phyloP scores from a whole-genome alignment of 2,888 invertebrate species.

The Octonoba sinensis region DNA sequence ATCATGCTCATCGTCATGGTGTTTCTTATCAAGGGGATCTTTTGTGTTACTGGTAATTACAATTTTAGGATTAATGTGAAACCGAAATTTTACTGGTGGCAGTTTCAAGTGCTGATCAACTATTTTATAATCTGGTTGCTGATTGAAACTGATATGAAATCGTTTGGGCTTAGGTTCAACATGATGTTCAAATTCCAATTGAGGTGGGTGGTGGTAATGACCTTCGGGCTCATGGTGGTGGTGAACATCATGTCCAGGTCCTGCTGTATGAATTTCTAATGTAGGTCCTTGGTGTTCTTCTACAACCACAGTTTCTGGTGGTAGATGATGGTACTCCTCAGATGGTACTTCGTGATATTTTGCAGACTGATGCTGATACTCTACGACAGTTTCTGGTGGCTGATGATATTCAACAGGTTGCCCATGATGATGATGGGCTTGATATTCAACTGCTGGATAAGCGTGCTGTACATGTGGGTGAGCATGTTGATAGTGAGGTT shows the following conservation, averaged over 20 bases:
- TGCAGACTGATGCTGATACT: conserved; percentile 9
- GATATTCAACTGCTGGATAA: conserved; percentile 20
- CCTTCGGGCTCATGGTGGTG: conserved; percentile 12
- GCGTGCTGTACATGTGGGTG: conserved; percentile 16
- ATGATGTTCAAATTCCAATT: conserved; percentile 28
- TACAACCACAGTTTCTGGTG: conserved; percentile 20
- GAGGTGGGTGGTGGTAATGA: conserved; percentile 46
- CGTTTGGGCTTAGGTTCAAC: conserved; percentile 37
- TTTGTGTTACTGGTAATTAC: conserved; percentile 61
- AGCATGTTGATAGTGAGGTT: conserved; percentile 3
- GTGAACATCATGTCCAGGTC: conserved; percentile 14
- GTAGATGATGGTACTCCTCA: conserved; percentile 42
- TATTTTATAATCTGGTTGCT: conserved; percentile 59
- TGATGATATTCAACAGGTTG: conserved; percentile 6
- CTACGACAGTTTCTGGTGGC: conserved; percentile 11
- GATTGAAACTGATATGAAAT: conserved; percentile 40
- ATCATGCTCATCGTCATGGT: conserved; percentile 61
- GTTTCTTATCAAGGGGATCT: conserved; percentile 63
- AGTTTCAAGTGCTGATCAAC: conserved; percentile 58
- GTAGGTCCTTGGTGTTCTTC: conserved; percentile 40
- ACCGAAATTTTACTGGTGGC: conserved; percentile 64
- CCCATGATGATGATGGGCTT: conserved; percentile 3
- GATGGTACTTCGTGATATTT: conserved; percentile 24
- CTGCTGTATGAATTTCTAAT: conserved; percentile 28
- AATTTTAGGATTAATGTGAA: conserved; percentile 65